A percentile compares a stretch with the other conserved stretches of the same genome.
Evolutionary conservation across 2,797 vertebrate genomes (phyloP).

Genomic region (Zenarchopterus dispar): DNA sequence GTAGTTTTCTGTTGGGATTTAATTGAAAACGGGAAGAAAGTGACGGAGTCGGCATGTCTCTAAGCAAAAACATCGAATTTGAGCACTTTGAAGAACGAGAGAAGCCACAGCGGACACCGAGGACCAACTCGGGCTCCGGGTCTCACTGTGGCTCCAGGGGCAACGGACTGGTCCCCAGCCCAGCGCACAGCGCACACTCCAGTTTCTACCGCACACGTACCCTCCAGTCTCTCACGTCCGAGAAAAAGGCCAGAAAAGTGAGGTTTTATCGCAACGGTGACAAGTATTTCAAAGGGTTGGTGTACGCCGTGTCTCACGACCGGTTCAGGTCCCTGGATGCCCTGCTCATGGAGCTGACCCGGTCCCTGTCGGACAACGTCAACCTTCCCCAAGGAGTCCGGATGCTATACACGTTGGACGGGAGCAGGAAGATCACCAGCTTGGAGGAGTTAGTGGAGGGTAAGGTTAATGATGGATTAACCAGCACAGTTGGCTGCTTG

Average conservation of each 20-base stretch:
- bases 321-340: conserved; percentile 95
- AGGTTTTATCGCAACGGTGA: conserved; percentile 98
- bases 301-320: conserved; percentile 93
- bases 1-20: conserved; percentile 11
- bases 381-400: conserved; percentile 96
- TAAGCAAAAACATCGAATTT: conserved; percentile 89
- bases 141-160: conserved; percentile 85
- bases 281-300: conserved; percentile 95
- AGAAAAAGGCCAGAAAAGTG: conserved; percentile 94
- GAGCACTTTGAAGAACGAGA: conserved; percentile 97
- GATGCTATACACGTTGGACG: conserved; percentile 90
- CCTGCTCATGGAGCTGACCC: conserved; percentile 93
- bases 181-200: conserved; percentile 97
- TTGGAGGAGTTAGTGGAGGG: conserved; percentile 94
- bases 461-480: conserved; percentile 65
- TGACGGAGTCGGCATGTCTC: conserved; percentile 68
- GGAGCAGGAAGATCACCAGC: conserved; percentile 87
- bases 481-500: too few relatives aligned
- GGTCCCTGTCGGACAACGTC: conserved; percentile 94
- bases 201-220: conserved; percentile 97
- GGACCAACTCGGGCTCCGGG: conserved; percentile 74
- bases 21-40: not conserved
- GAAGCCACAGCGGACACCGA: conserved; percentile 83
- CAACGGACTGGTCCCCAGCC: conserved; percentile 91
- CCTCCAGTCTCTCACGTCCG: conserved; percentile 94